Base-by-base conservation (phyloP, 2,113 vertebrate genomes). In the Callithrix jacchus region DNA sequence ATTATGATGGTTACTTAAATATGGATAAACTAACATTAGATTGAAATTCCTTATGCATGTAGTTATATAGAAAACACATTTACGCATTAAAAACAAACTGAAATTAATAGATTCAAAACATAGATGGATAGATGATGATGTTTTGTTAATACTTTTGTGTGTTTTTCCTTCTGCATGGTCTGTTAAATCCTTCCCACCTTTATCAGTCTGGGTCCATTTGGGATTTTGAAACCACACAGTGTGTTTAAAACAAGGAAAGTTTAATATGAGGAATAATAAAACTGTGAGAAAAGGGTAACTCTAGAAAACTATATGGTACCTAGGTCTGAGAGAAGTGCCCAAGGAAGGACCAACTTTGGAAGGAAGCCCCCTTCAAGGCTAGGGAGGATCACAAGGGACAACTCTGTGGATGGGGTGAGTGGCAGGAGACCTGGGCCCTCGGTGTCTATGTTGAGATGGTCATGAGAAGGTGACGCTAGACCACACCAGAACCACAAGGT, bases 51-150 rank as follows among this genome's bases (percentile, higher is more conserved):
- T 35, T 81, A 4, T 56, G 45, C 64, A 5, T 45, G 61, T 85
- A 20, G 54, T 76, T 21, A 18, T 30, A 74, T 45, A n/a, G 80
- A 80, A 68, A 84, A 68, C 45, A n/a, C 25, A n/a, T 70, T 70
- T 30, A 23, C 68, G 66, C 83, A 82, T 83, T 56, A 45, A 64
- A 93, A 96, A 21, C 61, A 77, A 77, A 35, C 45, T n/a, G 87
- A n/a, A 74, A 47, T 92, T 8, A 64, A 35, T 42, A 45, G 52
- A 25, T 84, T 61, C 3, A 86, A 25, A n/a, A 8, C 32, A 13
- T 77, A 8, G 20, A 2, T 10, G 40, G 12, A 23, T 14, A 42
- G 35, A 7, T 37, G 23, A 20, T 0, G 3, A 5, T 23, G 35
- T n/a, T 73, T 58, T 12, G 14, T 58, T 13, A 7, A 66, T 49